These are phyloP conservation scores for Tringa solitaria DNA, from an alignment of 2,113 vertebrate species.

Conservation along the genomic window DNA sequence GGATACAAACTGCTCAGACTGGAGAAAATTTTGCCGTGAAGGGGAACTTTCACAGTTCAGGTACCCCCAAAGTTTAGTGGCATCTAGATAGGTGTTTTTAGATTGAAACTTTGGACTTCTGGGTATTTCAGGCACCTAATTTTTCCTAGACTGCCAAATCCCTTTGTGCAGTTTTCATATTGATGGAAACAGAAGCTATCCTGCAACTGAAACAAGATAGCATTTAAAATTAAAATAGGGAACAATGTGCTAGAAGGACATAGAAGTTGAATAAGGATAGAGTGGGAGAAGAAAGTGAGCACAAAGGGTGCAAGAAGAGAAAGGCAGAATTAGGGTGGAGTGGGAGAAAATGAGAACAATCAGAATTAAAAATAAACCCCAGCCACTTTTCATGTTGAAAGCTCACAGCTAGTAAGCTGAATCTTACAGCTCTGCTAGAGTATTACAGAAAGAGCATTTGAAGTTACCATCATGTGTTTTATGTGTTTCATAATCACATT, in stretches of 20 bases:
- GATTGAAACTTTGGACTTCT: not conserved
- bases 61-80: not conserved
- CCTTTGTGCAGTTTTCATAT: not conserved
- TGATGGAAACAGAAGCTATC: not conserved
- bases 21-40: not conserved
- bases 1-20: not conserved
- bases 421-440: not conserved
- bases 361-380: constrained; percentile 17
- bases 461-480: not conserved
- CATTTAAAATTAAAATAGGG: not conserved
- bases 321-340: not conserved
- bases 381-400: not conserved
- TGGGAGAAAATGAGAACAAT: not conserved
- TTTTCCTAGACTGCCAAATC: not conserved
- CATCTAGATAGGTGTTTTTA: not conserved
- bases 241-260: not conserved
- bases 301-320: not conserved
- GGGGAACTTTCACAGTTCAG: not conserved
- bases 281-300: not conserved
- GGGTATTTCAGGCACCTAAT: not conserved
- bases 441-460: not conserved
- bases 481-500: constrained; percentile 11
- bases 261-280: not conserved
- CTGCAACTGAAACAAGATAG: not conserved
- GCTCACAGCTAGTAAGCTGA: not conserved